Conservation (phyloP, 2,888 invertebrate species). For the Folsomia candida region DNA sequence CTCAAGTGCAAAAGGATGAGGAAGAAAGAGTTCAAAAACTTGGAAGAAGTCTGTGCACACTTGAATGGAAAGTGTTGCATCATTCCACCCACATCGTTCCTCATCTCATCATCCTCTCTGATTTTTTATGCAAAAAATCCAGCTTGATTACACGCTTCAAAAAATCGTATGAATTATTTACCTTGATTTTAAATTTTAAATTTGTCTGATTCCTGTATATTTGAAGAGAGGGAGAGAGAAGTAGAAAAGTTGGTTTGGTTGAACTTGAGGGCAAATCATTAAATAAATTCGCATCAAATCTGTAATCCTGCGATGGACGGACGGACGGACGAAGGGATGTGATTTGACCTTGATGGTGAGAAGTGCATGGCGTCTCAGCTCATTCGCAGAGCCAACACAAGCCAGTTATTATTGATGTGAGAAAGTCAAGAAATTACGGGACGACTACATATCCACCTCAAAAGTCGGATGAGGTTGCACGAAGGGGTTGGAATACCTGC, state of each 20-base stretch:
- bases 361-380: not conserved
- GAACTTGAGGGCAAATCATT: not conserved
- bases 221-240: no score
- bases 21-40: not conserved
- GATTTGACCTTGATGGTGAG: not conserved
- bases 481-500: not conserved
- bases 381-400: no score
- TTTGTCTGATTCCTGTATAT: not conserved
- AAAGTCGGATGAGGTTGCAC: no score
- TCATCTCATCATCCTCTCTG: not conserved
- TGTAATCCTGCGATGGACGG: not conserved
- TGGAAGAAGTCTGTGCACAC: no score
- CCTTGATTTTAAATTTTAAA: not conserved
- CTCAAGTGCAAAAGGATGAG: not conserved
- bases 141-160: not conserved
- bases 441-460: no score
- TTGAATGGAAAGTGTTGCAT: not conserved
- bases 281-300: not conserved
- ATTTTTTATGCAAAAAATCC: no score
- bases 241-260: not conserved
- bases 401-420: no score
- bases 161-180: not conserved
- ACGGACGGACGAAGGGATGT: not conserved
- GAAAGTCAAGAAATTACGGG: no score
- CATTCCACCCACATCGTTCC: slow-evolving; percentile 1